Evolutionary conservation across 2,113 vertebrate genomes (phyloP), one percentile per base, ranked within the genome.

Genomic region (Cyphomyrus plagiostoma): DNA sequence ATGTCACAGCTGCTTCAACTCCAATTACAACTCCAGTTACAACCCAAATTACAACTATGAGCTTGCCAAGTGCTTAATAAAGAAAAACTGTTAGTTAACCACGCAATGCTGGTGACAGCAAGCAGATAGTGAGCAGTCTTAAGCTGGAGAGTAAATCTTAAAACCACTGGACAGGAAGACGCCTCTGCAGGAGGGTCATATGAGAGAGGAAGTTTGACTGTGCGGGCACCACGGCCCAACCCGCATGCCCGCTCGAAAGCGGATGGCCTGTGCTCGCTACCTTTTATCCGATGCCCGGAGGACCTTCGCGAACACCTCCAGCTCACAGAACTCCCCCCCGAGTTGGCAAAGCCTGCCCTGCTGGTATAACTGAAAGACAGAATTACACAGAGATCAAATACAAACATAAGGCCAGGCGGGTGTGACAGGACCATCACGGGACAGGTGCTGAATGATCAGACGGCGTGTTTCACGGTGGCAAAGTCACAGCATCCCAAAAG

Each of bases 271-370:
- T 19, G 58, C 48, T 85, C 0, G 89, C 91, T 95, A 99, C 98
- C 98, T 97, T 97, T 99, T 99, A 95, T 99, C 98, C 94, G 98
- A 97, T 92, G 98, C 98, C 92, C 98, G 95, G 89, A 99, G 96
- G 89, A 99, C 98, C 96, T 99, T 99, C 86, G 98, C 98, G 95
- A 99, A 99, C 93, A 99, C 98, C 95, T 99, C 98, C 95, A 99
- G 96, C 94, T 99, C 98, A 95, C 98, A 99, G 93, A 99, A 99
- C 96, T 99, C 98, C 92, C 98, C 99, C 88, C 98, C 98, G 92
- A 99, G 96, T 94, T 99, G 98, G 95, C 98, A 99, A 88, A 99
- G 96, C 19, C 98, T 96, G 90, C 98, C 98, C 96, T 99, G 98
- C 92, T 99, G 98, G 94, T 99, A 99, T 94, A 99, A 97, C 98